A percentile compares a stretch with the other conserved stretches of the same genome.
Evolutionary conservation across 2,888 invertebrate genomes (phyloP).

Genomic region (Oscheius myriophilus): DNA sequence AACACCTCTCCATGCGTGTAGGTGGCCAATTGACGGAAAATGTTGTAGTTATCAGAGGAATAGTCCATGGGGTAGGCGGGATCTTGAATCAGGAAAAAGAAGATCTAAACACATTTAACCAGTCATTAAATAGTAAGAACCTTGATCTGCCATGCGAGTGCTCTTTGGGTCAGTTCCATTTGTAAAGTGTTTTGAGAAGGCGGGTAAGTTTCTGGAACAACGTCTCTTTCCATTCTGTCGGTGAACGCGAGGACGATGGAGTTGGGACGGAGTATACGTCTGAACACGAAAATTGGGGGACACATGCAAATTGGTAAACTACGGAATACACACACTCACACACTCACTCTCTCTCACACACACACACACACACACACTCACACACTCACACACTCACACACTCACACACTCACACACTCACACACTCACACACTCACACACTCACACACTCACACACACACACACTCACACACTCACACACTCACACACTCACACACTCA

Average conservation of each 20-base stretch:
- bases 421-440: too few species aligned
- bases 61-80: neutral
- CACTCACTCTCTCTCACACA: too few species aligned
- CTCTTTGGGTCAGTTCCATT: neutral
- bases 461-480: too few species aligned
- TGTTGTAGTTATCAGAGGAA: constrained; percentile 1
- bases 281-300: neutral
- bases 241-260: constrained; percentile 6
- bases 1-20: constrained; percentile 9
- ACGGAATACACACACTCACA: too few species aligned
- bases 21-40: constrained; percentile 6
- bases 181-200: neutral
- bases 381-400: too few species aligned
- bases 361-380: too few species aligned
- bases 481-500: too few species aligned
- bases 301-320: too few species aligned
- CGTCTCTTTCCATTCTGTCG: neutral
- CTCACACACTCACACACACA: too few species aligned
- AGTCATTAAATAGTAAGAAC: too few species aligned
- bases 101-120: neutral
- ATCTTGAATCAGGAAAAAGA: constrained; percentile 9
- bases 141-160: neutral
- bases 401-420: too few species aligned
- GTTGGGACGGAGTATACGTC: neutral
- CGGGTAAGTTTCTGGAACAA: neutral